Evolutionary conservation across 2,797 vertebrate species (phyloP), one percentile per base, ranked within the genome.

Genomic region (Girardinus metallicus): DNA sequence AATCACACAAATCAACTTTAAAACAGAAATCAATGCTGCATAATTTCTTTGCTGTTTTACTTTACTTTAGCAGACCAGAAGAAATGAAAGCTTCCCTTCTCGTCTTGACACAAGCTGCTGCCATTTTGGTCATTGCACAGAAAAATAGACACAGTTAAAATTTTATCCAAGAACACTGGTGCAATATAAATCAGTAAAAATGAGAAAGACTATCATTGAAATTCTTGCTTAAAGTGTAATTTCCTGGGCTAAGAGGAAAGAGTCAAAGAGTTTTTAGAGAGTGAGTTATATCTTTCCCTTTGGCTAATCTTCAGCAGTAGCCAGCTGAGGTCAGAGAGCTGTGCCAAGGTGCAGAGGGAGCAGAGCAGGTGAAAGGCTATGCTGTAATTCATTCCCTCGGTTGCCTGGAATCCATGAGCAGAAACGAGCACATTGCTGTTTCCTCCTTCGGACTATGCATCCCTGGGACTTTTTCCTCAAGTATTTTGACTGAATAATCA

Each of bases 211-310:
- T 36, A 44, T 12, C 4, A 16, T 6, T 47, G 46, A 5, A 80
- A 79, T 60, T 64, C 39, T 46, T 71, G 62, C 79, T 73, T 43
- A 29, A 79, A 81, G 60, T 83, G 76, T 82, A 43, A 51, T 43
- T 78, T 81, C 62, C 18, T 31, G 16, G 43, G 70, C 47, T 78
- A 21, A 88, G 60, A 60, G 84, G 72, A 83, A 82, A 82, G 86
- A 88, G 75, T 92, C 88, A 89, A 79, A 88, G 47, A 84, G 78
- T 86, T 88, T 85, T 87, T 84, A 85, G 66, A 75, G 76, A 51
- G 70, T 88, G 84, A 91, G 85, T 89, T 91, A 88, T 85, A 78
- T 81, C 75, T 78, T 57, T 91, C 71, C 84, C 79, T 66, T 26
- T 86, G 85, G 87, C 82, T 80, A 74, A 83, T 87, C 55, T 80